Percentiles rank a stretch among this genome's conserved stretches.
These are phyloP conservation scores for Diceros bicornis DNA, from an alignment of 2,797 vertebrate species.

Conservation along the genomic window DNA sequence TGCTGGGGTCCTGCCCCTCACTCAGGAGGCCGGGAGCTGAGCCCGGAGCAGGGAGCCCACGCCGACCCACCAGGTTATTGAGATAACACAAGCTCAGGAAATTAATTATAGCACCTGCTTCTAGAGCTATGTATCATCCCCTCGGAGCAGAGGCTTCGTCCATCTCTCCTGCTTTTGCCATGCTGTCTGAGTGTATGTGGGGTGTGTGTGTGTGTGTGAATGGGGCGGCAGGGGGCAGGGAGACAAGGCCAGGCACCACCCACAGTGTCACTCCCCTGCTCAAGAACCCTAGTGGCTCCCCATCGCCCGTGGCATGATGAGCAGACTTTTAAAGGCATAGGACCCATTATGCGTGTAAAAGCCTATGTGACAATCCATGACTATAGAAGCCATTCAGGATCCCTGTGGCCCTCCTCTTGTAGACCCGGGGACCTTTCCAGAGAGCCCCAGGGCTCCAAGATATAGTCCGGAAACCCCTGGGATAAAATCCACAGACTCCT, in stretches of 20 bases:
- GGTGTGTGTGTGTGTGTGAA: background rate
- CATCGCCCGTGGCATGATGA: fast-evolving
- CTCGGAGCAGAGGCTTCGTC: background rate
- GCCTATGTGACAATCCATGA: background rate
- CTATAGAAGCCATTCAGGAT: background rate
- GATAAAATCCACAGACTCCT: background rate
- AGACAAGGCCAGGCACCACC: background rate
- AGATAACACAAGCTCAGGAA: background rate
- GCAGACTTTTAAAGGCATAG: background rate
- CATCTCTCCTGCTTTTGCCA: background rate
- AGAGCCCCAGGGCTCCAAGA: background rate
- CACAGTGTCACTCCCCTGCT: background rate
- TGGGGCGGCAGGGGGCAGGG: background rate
- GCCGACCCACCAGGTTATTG: background rate
- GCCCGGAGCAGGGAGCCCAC: background rate
- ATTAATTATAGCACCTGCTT: background rate
- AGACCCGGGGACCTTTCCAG: background rate
- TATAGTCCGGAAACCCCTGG: background rate
- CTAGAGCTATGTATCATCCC: fast-evolving
- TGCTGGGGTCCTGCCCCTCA: background rate
- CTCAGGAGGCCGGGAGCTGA: background rate
- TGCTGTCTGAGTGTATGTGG: background rate
- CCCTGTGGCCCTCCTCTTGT: fast-evolving
- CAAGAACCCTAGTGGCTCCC: background rate
- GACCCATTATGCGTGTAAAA: background rate